These are phyloP conservation scores for Esox niger DNA, from an alignment of 2,113 vertebrate species.

Conservation along the genomic window DNA sequence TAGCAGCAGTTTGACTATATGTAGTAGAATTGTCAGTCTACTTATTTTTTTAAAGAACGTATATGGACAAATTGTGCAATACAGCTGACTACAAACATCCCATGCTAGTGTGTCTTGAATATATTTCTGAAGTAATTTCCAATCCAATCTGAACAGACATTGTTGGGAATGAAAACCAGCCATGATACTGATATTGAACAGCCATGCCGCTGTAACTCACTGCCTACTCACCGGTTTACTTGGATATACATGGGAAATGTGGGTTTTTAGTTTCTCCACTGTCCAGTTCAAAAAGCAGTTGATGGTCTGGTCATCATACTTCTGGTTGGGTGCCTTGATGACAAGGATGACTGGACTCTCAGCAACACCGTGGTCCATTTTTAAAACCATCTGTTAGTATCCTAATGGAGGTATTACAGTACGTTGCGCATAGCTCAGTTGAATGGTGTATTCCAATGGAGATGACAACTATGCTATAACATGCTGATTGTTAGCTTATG, in stretches of 20 bases:
- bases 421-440: not conserved
- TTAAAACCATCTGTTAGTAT: constrained; percentile 48
- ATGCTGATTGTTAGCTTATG: not conserved
- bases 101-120: not conserved
- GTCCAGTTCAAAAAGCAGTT: constrained; percentile 91
- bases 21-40: too few species aligned
- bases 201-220: not conserved
- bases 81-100: not conserved
- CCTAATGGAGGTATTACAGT: not conserved
- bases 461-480: not conserved
- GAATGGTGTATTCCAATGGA: not conserved
- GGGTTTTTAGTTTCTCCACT: constrained; percentile 88
- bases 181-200: too few species aligned
- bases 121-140: not conserved
- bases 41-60: too few species aligned
- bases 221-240: constrained; percentile 86
- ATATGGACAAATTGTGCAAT: too few species aligned
- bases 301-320: constrained; percentile 91
- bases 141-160: not conserved
- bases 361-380: constrained; percentile 77
- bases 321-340: constrained; percentile 94
- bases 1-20: too few species aligned
- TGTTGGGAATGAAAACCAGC: not conserved
- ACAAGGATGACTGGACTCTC: constrained; percentile 84
- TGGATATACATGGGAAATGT: constrained; percentile 88